Conservation (phyloP, 2,113 vertebrate genomes). For the Gobius niger region DNA sequence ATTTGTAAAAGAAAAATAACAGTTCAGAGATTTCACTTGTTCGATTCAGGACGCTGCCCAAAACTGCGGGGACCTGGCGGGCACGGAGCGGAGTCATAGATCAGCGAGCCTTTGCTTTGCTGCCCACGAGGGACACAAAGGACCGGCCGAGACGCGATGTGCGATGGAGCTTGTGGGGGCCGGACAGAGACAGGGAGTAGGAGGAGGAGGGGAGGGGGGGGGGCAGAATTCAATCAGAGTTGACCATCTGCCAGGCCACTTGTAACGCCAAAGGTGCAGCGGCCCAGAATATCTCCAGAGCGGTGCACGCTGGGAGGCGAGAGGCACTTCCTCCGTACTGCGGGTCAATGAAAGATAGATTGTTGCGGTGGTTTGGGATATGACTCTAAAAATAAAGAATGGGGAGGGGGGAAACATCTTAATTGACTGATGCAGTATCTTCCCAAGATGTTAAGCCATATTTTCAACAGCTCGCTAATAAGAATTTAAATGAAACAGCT, state of each 20-base stretch:
- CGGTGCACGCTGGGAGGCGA: background rate
- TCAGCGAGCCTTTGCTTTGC: conserved; percentile 46
- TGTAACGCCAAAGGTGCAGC: conserved; percentile 46
- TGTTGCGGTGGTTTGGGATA: conserved; percentile 1
- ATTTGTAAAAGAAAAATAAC: conserved; percentile 24
- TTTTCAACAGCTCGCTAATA: too few species aligned
- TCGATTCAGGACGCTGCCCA: conserved; percentile 37
- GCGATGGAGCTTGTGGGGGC: conserved; percentile 30
- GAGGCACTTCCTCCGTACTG: background rate
- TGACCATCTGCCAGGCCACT: conserved; percentile 67
- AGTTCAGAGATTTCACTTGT: conserved; percentile 36
- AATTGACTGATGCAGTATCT: background rate
- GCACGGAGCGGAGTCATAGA: conserved; percentile 37
- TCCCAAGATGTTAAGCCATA: too few species aligned
- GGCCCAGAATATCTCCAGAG: conserved; percentile 24
- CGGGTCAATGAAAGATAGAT: background rate
- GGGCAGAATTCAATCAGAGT: conserved; percentile 60
- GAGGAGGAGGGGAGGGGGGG: conserved; percentile 7
- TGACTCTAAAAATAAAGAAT: background rate
- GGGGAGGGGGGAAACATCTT: background rate
- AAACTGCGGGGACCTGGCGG: conserved; percentile 27
- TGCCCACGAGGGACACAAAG: conserved; percentile 40
- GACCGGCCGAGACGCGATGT: conserved; percentile 46
- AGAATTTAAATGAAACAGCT: too few species aligned
- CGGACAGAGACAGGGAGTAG: conserved; percentile 12